Base-by-base conservation (phyloP, 2,113 vertebrate genomes). In the Fregata magnificens region DNA sequence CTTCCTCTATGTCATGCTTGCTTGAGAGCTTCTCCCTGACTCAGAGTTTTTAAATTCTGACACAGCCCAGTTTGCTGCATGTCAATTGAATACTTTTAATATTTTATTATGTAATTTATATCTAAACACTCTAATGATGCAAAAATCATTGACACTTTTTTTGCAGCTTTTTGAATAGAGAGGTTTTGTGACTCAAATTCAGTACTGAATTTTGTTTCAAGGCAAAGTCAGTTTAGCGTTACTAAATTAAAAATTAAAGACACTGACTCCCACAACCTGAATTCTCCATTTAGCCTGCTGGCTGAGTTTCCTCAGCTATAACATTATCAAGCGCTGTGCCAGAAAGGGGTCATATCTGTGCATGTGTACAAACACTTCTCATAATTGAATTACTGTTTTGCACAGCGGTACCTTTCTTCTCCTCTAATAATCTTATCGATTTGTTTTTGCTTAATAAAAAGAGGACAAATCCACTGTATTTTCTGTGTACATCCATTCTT, bases 211-310 rank as follows among this genome's bases (percentile, higher is more conserved):
- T 93, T 85, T 61, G 12, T 95, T 94, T 90, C 62, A 77, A 93
- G 87, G 89, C 89, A 80, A 92, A 87, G 89, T 65, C 93, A 86
- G 79, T 80, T 93, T 63, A 94, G 91, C 50, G 63, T 83, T 78
- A 66, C 87, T 88, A 86, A 90, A 96, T 97, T 67, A 97, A 97
- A 96, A 96, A 93, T 93, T 94, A 77, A 94, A 82, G 84, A 80
- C 50, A 96, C 78, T 88, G 96, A 94, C 93, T 97, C 95, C 93
- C 84, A 96, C 94, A 95, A 94, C 93, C 94, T 85, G 77, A 94
- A 91, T 93, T 82, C 85, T 91, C 73, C 63, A 74, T 96, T 97
- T 94, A 95, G 78, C 63, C 74, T 81, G 86, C 94, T 95, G 89
- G 87, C 91, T 96, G 90, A 76, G 50, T 86, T 96, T 95, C 93